Evolutionary conservation across 1,140 invertebrate genomes (phyloP), one percentile per base, ranked within the genome.

Genomic region (Chymomyza costata): DNA sequence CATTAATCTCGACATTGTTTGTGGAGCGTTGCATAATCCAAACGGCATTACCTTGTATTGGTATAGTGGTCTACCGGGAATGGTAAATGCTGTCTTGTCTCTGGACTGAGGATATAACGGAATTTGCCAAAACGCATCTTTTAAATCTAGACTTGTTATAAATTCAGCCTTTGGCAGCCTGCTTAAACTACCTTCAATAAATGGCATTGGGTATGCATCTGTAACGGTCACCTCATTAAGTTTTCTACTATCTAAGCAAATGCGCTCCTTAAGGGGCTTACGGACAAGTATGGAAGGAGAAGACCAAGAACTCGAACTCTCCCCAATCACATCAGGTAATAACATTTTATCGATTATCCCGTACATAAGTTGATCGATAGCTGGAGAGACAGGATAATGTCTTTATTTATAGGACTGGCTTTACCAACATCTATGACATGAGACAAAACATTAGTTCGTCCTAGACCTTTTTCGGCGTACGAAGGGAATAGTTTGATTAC

Each of bases 51-150:
- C 3, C 11, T 8, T 44, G 15, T 45, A 30, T 25, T 58, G 50
- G 2, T 45, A 48, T 11, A 55, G 3, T n/a, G 83, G 83, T 41
- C 78, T 65, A 25, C 80, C 76, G 16, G 82, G 83, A 1, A 86
- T 85, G 5, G 84, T 80, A 60, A 88, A 87, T 2, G 86, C 86
- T 1, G 87, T 89, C 32, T 86, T 86, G 21, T 69, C 48, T 39
- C 53, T 48, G 11, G 56, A 73, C 6, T 48, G 35, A 6, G 52
- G n/a, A 1, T 56, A 57, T 3, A 87, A 14, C 0, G 63, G 65
- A 3, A 86, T 67, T 50, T 87, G 82, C 68, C 70, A 82, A 40
- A 70, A 85, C 0, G 70, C 82, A 40, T 70, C 57, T 41, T 76
- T 80, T 13, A 85, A 44, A 49, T 82, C 67, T 2, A 85, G 8